Evolutionary conservation across 2,113 vertebrate genomes (phyloP).

Genomic region (Sphaerodactylus townsendi): DNA sequence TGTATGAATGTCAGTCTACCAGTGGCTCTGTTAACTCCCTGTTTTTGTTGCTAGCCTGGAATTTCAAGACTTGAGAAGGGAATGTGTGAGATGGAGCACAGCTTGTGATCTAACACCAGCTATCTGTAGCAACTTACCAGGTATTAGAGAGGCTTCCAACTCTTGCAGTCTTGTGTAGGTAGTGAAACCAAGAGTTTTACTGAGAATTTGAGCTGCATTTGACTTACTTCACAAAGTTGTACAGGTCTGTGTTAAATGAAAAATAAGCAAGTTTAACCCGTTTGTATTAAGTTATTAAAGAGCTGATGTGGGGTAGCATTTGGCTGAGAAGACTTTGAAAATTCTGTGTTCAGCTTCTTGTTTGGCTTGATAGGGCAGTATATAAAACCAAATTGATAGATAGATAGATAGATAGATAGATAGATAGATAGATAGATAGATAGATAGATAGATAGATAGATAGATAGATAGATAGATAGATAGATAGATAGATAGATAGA

Average conservation of each 20-base stretch:
- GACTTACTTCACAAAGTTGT: neutral
- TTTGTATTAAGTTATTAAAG: neutral
- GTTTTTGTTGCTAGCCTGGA: neutral
- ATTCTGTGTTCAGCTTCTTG: neutral
- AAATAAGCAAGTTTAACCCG: neutral
- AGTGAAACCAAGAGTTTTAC: neutral
- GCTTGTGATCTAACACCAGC: neutral
- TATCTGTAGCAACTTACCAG: neutral
- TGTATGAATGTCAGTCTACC: neutral
- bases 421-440: no score
- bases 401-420: no score
- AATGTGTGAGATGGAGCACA: neutral
- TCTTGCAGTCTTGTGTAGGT: neutral
- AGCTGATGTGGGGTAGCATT: neutral
- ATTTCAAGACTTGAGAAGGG: neutral
- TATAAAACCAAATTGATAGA: no score
- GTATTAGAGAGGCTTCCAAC: neutral
- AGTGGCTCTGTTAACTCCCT: neutral
- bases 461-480: no score
- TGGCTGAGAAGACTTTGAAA: neutral
- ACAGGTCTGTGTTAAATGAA: neutral
- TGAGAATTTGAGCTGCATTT: neutral
- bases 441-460: no score
- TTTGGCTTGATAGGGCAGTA: neutral
- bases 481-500: no score